phyloP scores from a whole-genome alignment of 2,797 vertebrate genomes.

The Lagocephalus sceleratus region DNA sequence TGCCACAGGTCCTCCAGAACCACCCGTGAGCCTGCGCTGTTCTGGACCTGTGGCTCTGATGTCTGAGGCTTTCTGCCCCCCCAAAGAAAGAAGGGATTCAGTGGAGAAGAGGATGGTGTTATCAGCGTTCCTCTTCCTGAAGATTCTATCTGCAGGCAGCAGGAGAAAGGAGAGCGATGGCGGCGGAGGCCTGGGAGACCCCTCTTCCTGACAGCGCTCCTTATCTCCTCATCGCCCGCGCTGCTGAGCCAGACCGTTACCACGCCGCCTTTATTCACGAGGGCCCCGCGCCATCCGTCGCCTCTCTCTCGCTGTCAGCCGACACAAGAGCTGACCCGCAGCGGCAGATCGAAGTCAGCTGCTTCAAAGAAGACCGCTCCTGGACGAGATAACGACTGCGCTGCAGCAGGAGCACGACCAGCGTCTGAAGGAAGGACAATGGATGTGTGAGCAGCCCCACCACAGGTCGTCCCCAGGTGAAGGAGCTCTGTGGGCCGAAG shows the following conservation, averaged over 20 bases:
- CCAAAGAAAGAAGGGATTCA: slow-evolving; percentile 17
- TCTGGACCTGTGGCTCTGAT: too few relatives aligned
- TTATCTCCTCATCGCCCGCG: slow-evolving; percentile 78
- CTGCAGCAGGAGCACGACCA: too few relatives aligned
- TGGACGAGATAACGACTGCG: too few relatives aligned
- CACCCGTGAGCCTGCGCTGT: too few relatives aligned
- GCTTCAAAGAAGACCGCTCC: slow-evolving; percentile 28
- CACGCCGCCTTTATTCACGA: slow-evolving; percentile 78
- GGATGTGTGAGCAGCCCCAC: too few relatives aligned
- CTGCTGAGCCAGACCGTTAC: slow-evolving; percentile 78
- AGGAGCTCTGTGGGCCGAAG: too few relatives aligned
- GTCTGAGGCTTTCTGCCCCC: slow-evolving; percentile 30
- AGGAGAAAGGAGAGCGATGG: slow-evolving; percentile 50
- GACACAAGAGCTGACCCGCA: slow-evolving; percentile 30
- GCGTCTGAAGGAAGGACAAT: too few relatives aligned
- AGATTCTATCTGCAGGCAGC: slow-evolving; percentile 58
- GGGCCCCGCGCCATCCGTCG: slow-evolving; percentile 78
- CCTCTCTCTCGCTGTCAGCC: slow-evolving; percentile 73
- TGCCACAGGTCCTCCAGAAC: too few relatives aligned
- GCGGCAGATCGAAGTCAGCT: slow-evolving; percentile 18
- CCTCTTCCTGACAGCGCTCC: slow-evolving; percentile 63
- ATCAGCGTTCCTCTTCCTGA: slow-evolving; percentile 62
- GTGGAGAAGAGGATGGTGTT: slow-evolving; percentile 60
- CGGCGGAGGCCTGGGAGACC: slow-evolving; percentile 37
- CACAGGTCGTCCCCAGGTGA: too few relatives aligned